Evolutionary conservation across 2,888 invertebrate species (phyloP).

Genomic region (Phyto melanocephala): DNA sequence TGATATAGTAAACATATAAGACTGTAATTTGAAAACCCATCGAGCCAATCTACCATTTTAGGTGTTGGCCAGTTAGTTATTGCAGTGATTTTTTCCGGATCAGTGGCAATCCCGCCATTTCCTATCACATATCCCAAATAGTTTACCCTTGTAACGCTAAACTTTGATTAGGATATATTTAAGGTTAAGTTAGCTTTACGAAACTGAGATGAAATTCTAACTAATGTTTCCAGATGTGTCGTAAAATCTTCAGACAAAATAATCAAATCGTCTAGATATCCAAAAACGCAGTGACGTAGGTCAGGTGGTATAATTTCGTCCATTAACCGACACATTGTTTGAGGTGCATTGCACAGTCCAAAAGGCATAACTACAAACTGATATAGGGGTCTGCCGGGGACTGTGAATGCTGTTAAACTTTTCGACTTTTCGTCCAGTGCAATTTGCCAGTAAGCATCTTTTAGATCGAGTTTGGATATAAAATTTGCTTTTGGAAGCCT

Average conservation of each 20-base stretch:
- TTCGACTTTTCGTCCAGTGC: conserved; percentile 41
- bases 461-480: conserved; percentile 52
- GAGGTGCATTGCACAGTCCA: not conserved
- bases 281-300: too few species aligned
- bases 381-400: conserved; percentile 58
- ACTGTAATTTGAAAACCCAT: not conserved
- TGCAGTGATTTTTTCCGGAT: not conserved
- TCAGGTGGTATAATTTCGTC: too few species aligned
- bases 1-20: not conserved
- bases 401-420: conserved; percentile 55
- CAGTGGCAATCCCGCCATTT: not conserved
- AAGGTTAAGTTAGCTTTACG: not conserved
- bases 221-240: too few species aligned
- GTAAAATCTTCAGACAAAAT: too few species aligned
- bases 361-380: conserved; percentile 56
- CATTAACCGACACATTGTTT: not conserved
- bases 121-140: not conserved
- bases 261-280: too few species aligned
- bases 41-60: not conserved
- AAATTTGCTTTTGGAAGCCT: conserved; percentile 31
- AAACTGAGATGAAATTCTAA: not conserved
- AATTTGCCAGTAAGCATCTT: conserved; percentile 53
- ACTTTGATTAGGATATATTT: not conserved
- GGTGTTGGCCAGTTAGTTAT: not conserved
- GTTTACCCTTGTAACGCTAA: not conserved